These are phyloP conservation scores for Drosophila maculinotata DNA, from an alignment of 2,888 invertebrate species.

Conservation along the genomic window DNA sequence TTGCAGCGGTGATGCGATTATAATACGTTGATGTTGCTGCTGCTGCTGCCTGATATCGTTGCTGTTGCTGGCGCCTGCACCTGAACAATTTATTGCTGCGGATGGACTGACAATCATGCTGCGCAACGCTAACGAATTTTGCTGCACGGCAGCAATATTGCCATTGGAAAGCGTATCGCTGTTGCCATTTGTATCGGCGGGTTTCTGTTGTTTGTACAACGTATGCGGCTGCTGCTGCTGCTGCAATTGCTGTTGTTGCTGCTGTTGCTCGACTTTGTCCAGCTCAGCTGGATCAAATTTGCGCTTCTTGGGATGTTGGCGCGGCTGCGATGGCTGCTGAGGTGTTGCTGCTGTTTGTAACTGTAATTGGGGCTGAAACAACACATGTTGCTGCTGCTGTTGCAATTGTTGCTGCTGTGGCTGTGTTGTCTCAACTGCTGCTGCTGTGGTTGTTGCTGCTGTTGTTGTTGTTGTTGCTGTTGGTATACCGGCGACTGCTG, in stretches of 20 bases:
- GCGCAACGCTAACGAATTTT: conserved; percentile 61
- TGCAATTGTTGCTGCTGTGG: conserved; percentile 82
- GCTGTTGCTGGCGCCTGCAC: conserved; percentile 69
- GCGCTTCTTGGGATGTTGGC: conserved; percentile 96
- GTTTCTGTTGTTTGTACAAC: conserved; percentile 70
- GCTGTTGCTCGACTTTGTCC: conserved; percentile 80
- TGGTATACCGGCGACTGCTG: conserved; percentile 85
- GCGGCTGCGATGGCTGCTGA: conserved; percentile 87
- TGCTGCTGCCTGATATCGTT: conserved; percentile 63
- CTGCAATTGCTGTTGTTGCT: conserved; percentile 45
- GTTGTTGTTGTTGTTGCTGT: conserved; percentile 85
- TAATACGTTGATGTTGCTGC: conserved; percentile 65
- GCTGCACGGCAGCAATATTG: conserved; percentile 70
- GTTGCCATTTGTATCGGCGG: conserved; percentile 70
- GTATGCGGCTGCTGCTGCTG: conserved; percentile 43
- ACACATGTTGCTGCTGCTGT: conserved; percentile 87
- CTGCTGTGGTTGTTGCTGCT: conserved; percentile 77
- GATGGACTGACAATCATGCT: conserved; percentile 65
- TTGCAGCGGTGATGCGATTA: conserved; percentile 69
- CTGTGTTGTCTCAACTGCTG: conserved; percentile 84
- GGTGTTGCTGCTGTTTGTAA: conserved; percentile 85
- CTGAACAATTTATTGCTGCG: conserved; percentile 54
- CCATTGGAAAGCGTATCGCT: conserved; percentile 71
- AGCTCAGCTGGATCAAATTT: conserved; percentile 85
- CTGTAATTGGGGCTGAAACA: conserved; percentile 77